These are phyloP conservation scores for Clarias gariepinus DNA, from an alignment of 2,113 vertebrate genomes.

Conservation along the genomic window DNA sequence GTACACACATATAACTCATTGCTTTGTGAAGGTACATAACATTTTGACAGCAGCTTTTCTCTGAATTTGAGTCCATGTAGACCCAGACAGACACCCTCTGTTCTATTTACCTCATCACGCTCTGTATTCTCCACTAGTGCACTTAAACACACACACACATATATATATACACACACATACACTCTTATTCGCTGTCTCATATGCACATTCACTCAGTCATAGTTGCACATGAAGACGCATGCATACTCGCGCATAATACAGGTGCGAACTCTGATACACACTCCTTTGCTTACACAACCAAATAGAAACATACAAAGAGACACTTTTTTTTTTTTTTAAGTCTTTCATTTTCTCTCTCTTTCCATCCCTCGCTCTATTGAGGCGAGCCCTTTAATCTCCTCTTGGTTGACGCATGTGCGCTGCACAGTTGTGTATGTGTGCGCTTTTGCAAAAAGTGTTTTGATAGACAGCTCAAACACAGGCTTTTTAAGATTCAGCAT, in stretches of 20 bases:
- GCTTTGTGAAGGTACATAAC: slow-evolving; percentile 34
- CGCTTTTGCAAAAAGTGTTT: slow-evolving; percentile 58
- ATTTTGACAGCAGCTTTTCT: slow-evolving; percentile 36
- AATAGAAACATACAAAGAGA: slow-evolving; percentile 27
- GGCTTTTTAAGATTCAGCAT: slow-evolving; percentile 46
- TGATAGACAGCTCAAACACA: slow-evolving; percentile 48
- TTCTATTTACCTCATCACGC: slow-evolving; percentile 38
- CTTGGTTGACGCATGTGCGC: slow-evolving; percentile 24
- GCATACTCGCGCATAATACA: slow-evolving; percentile 27
- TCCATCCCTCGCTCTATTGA: slow-evolving; percentile 50
- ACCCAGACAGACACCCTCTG: slow-evolving; percentile 28
- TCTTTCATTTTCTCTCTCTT: slow-evolving; percentile 35
- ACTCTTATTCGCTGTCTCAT: slow-evolving; percentile 60
- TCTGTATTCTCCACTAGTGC: slow-evolving; percentile 29
- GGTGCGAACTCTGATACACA: slow-evolving; percentile 19
- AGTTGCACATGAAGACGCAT: slow-evolving; percentile 41
- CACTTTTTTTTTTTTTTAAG: slow-evolving; percentile 28
- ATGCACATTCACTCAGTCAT: slow-evolving; percentile 56
- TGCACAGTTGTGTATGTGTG: slow-evolving; percentile 35
- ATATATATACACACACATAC: slow-evolving; percentile 50
- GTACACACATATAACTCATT: neutral
- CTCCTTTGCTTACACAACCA: slow-evolving; percentile 36
- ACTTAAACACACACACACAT: slow-evolving; percentile 38
- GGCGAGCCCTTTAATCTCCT: slow-evolving; percentile 50
- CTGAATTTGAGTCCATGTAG: slow-evolving; percentile 33